These are phyloP conservation scores for Eptatretus atami DNA, from an alignment of 2,797 vertebrate genomes.

Conservation along the genomic window DNA sequence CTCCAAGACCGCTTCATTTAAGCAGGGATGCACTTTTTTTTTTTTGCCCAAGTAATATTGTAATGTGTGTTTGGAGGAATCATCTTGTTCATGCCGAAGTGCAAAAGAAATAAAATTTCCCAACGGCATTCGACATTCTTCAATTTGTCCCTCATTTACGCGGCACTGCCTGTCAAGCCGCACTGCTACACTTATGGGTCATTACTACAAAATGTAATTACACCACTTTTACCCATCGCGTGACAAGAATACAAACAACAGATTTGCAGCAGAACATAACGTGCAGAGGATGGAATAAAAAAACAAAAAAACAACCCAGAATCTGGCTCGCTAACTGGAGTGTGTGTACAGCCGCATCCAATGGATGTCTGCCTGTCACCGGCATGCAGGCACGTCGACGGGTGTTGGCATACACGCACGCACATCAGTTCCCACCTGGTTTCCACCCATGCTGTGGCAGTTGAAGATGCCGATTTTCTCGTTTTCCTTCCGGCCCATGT, in stretches of 20 bases:
- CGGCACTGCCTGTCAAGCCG: too few relatives aligned
- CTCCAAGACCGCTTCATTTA: too few relatives aligned
- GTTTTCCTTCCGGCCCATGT: constrained; percentile 98
- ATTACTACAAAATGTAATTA: too few relatives aligned
- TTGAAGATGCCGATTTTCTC: constrained; percentile 99
- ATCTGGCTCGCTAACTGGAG: constrained; percentile 9
- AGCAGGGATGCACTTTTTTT: too few relatives aligned
- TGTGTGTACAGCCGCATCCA: not conserved
- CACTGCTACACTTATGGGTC: not conserved
- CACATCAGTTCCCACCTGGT: constrained; percentile 32
- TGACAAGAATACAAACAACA: not conserved
- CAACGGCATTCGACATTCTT: too few relatives aligned
- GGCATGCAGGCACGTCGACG: constrained; percentile 8
- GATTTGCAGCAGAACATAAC: constrained; percentile 5
- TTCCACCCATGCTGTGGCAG: constrained; percentile 98
- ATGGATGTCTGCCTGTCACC: constrained; percentile 7
- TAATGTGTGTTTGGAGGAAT: too few relatives aligned
- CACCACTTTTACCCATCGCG: too few relatives aligned
- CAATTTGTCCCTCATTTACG: too few relatives aligned
- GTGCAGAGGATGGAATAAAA: constrained; percentile 7
- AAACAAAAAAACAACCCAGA: constrained; percentile 3
- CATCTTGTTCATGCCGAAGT: too few relatives aligned
- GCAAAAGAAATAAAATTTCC: too few relatives aligned
- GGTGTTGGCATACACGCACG: constrained; percentile 5
- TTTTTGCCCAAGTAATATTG: too few relatives aligned